Base-by-base conservation (phyloP, 2,888 invertebrate species). In the Lottia gigantea region DNA sequence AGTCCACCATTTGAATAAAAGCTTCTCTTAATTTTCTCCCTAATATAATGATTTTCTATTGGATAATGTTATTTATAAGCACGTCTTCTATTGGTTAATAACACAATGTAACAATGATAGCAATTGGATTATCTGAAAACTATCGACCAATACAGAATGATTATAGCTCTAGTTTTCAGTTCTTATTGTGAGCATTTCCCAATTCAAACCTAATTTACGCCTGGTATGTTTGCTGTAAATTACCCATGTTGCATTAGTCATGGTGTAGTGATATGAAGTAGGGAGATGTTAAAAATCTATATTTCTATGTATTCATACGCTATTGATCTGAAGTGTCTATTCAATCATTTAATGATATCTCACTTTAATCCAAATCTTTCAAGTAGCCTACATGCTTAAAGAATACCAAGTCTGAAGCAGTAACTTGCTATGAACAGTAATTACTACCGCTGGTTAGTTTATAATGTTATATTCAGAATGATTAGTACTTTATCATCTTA, bases 241-340 rank as follows among this genome's bases (percentile, higher is more conserved):
- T 55, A 55, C 55, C 55, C 55, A 23, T 55, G 55, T 55, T 23
- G 55, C 55, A 55, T 55, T 55, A 55, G 55, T 55, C 55, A 55
- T 23, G 55, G 19, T 55, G 23, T 19, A 55, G 23, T 55, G 19
- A 23, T 14, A 55, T 19, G 55, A 19, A 55, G 55, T 55, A 55
- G 19, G 55, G 55, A 55, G 23, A 23, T 19, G 55, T 55, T 55
- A 23, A 23, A 55, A 55, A 55, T 55, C 55, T 55, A 55, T 55
- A 55, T 55, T 23, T 40, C 40, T 40, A 11, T 40, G 40, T 40
- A 40, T 40, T 40, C 40, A 40, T 31, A 31, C 31, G 31, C 31
- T 31, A 31, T 31, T 31, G 31, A 31, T 40, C 40, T 40, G 40
- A 40, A 40, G 40, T 40, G 40, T 40, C 40, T 40, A 40, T 40